These are phyloP conservation scores for Distichodus sexfasciatus DNA, from an alignment of 2,797 vertebrate species.

Conservation along the genomic window DNA sequence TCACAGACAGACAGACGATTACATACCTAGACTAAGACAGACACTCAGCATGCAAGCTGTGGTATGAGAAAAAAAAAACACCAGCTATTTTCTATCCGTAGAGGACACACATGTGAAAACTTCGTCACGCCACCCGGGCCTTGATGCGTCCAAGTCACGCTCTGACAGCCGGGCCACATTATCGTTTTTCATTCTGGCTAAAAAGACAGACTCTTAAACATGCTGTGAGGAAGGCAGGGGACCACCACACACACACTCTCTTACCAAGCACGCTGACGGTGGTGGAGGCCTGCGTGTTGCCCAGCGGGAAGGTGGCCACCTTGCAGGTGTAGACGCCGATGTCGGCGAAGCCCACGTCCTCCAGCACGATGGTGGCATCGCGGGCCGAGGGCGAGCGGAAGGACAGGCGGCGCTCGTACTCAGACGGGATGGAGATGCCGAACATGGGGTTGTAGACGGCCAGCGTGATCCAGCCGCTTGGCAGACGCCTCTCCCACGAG, in stretches of 20 bases:
- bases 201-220: background rate
- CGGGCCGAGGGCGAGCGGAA: constrained; percentile 87
- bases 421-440: constrained; percentile 88
- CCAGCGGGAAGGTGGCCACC: constrained; percentile 94
- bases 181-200: constrained; percentile 10
- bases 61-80: constrained; percentile 6
- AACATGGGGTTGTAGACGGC: constrained; percentile 91
- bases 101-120: constrained; percentile 16
- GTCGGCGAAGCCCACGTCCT: constrained; percentile 90
- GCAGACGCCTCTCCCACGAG: constrained; percentile 91
- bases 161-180: background rate
- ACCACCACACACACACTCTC: constrained; percentile 37
- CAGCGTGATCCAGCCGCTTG: constrained; percentile 83
- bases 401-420: constrained; percentile 83
- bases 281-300: constrained; percentile 89
- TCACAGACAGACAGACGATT: too few species aligned
- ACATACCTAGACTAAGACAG: too few species aligned
- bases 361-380: constrained; percentile 89
- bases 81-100: constrained; percentile 14
- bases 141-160: constrained; percentile 10
- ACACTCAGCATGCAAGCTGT: constrained; percentile 9
- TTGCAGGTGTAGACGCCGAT: constrained; percentile 94
- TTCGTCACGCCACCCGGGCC: constrained; percentile 26
- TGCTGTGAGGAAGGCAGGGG: background rate
- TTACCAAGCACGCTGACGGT: constrained; percentile 89